A percentile compares a stretch with the other conserved stretches of the same genome.
Evolutionary conservation across 2,113 vertebrate genomes (phyloP).

Genomic region (Acanthisitta chloris): DNA sequence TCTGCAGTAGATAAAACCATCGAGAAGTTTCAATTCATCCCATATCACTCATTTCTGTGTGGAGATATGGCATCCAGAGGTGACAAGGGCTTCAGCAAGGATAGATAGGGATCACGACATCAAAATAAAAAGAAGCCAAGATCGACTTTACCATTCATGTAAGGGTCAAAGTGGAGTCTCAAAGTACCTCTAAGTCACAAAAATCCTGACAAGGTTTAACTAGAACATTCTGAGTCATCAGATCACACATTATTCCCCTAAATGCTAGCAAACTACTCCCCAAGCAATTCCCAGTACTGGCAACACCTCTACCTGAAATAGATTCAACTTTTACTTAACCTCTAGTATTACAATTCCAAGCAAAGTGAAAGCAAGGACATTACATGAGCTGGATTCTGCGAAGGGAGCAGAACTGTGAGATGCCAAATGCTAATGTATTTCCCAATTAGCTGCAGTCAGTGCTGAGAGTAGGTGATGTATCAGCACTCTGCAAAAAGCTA

Average conservation of each 20-base stretch:
- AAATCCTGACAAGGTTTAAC: neutral
- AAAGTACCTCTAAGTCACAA: neutral
- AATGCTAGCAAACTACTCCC: neutral
- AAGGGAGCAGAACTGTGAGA: neutral
- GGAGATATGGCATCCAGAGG: neutral
- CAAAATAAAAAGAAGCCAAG: neutral
- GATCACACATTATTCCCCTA: neutral
- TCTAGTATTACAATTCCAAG: neutral
- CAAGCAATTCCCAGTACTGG: neutral
- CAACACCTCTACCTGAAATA: neutral
- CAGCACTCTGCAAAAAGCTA: neutral
- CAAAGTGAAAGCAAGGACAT: conserved; percentile 30
- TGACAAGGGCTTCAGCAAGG: neutral
- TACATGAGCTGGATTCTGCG: neutral
- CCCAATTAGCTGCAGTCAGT: neutral
- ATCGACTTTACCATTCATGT: neutral
- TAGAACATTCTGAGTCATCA: neutral
- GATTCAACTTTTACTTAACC: conserved; percentile 15
- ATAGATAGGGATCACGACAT: neutral
- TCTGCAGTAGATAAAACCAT: neutral
- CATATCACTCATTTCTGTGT: neutral
- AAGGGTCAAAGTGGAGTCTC: neutral
- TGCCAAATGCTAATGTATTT: conserved; percentile 18
- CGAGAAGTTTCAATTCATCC: neutral
- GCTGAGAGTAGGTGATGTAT: neutral